Evolutionary conservation across 2,797 vertebrate genomes (phyloP), one percentile per base, ranked within the genome.

Genomic region (Argentina silus): DNA sequence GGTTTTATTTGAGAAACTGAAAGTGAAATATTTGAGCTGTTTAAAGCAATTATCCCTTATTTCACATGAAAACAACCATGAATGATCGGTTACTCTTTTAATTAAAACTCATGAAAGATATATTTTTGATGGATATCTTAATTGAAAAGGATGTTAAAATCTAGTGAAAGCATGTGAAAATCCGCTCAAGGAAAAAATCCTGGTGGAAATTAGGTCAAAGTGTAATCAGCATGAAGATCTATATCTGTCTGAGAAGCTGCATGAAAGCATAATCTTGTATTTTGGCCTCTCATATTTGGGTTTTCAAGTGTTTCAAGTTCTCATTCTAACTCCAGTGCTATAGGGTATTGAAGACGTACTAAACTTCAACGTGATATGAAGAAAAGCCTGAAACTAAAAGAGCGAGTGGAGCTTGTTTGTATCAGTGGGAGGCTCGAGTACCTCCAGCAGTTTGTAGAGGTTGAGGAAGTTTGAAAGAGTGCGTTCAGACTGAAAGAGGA

Each of bases 21-120:
- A 62, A 19, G n/a, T 12, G 7, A 27, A 23, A 50, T 66, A 17
- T 48, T 66, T 66, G 1, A 15, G 17, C 12, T 66, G 63, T 48
- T 48, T 17, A 36, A 43, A n/a, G 5, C 36, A n/a, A 57, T 69
- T 48, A 11, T 44, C 23, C n/a, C 27, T 17, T 5, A 21, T 69
- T 43, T 43, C 15, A 19, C 50, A 69, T 69, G 44, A 51, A 70
- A 60, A 60, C 19, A 12, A 53, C 53, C 5, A 0, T 48, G n/a
- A 55, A 51, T 42, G 55, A 71, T 68, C 61, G 60, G 36, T 27
- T 19, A 67, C 69, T 76, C 61, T 77, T 69, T 79, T 81, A 83
- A 83, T 83, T 81, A 81, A 76, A 81, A 78, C 62, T 70, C 57
- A 76, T 63, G 45, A 67, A 70, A 66, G 56, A 56, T 36, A 56